Evolutionary conservation across 2,113 vertebrate genomes (phyloP).

Genomic region (Sinocyclocheilus grahami): DNA sequence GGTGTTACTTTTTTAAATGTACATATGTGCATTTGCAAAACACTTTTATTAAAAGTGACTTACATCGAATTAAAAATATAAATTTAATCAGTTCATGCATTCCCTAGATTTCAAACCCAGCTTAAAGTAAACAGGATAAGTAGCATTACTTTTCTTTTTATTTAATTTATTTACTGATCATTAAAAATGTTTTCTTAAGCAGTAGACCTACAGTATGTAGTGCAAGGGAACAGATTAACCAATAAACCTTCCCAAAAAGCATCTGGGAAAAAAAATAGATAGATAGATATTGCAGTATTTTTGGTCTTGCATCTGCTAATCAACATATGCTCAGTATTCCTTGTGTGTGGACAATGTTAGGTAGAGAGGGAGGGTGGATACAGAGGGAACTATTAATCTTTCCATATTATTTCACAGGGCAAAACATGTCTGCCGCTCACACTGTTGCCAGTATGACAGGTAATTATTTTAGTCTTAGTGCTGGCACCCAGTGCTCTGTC

Average conservation of each 20-base stretch:
- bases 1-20: neutral
- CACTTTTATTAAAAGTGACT: neutral
- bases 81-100: neutral
- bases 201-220: too few relatives aligned
- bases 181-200: too few relatives aligned
- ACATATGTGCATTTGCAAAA: neutral
- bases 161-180: too few relatives aligned
- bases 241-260: too few relatives aligned
- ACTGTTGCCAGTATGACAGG: conserved; percentile 66
- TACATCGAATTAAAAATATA: neutral
- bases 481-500: conserved; percentile 43
- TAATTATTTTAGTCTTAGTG: conserved; percentile 71
- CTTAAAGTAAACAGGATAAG: neutral
- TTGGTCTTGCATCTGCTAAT: conserved; percentile 9
- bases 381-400: conserved; percentile 61
- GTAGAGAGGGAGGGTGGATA: conserved; percentile 64
- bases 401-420: conserved; percentile 65
- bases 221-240: too few relatives aligned
- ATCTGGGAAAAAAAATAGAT: too few relatives aligned
- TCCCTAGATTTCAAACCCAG: neutral
- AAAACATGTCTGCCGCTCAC: conserved; percentile 59
- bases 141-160: too few relatives aligned
- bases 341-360: conserved; percentile 69
- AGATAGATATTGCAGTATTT: neutral
- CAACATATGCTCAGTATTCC: conserved; percentile 53